Evolutionary conservation across 2,113 vertebrate species (phyloP).

Genomic region (Syngnathus typhle): DNA sequence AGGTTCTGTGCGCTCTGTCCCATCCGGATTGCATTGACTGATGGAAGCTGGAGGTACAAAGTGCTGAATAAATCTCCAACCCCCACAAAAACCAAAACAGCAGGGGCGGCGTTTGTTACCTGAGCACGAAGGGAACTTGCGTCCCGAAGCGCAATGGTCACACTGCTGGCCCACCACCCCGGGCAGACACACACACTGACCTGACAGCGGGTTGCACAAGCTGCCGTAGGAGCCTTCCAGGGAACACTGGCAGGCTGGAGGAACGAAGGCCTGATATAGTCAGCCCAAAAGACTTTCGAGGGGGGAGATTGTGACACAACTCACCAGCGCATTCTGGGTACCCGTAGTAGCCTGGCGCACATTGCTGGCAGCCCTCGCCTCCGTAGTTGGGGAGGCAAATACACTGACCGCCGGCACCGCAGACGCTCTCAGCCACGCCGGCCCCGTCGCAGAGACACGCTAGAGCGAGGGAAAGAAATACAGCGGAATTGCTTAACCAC

Average conservation of each 20-base stretch:
- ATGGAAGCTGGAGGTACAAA: conserved; percentile 45
- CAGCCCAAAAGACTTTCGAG: not conserved
- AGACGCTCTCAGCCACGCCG: conserved; percentile 62
- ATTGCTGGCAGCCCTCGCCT: conserved; percentile 65
- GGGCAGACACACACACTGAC: conserved; percentile 75
- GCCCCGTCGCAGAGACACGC: conserved; percentile 66
- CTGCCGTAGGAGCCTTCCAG: conserved; percentile 64
- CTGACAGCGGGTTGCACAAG: conserved; percentile 65
- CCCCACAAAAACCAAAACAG: not conserved
- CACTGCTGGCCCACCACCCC: conserved; percentile 75
- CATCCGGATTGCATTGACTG: conserved; percentile 72
- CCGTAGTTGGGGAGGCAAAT: conserved; percentile 57
- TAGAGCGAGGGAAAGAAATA: conserved; percentile 25
- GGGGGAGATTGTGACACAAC: conserved; percentile 21
- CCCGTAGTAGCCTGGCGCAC: conserved; percentile 67
- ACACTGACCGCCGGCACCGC: conserved; percentile 64
- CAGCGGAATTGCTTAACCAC: not conserved
- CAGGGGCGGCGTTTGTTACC: conserved; percentile 53
- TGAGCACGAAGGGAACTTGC: conserved; percentile 76
- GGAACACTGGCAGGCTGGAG: conserved; percentile 79
- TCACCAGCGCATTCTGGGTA: conserved; percentile 74
- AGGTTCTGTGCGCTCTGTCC: conserved; percentile 65
- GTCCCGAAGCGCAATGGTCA: conserved; percentile 71
- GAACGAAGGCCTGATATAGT: conserved; percentile 6
- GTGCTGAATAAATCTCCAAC: not conserved